Percentiles rank a stretch among this genome's conserved stretches.
Conservation (phyloP, 2,888 invertebrate genomes). For the Herminia tarsipennalis region DNA sequence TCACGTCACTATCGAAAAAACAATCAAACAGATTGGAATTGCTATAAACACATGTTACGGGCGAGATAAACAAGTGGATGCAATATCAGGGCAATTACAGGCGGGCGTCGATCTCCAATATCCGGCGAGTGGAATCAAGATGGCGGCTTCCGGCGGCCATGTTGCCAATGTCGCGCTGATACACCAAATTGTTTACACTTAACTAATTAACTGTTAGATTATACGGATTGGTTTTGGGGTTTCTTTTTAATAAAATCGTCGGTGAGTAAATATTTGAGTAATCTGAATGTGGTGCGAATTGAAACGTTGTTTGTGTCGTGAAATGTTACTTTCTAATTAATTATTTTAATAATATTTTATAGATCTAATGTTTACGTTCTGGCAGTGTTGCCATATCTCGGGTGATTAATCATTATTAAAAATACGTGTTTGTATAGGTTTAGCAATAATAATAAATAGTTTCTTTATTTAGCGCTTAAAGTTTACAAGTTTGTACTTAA, state of each 20-base stretch:
- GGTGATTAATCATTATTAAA: no score
- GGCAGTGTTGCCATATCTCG: no score
- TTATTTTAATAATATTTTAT: no score
- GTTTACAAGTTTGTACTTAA: no score
- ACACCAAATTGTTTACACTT: constrained; percentile 41
- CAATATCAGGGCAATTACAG: constrained; percentile 66
- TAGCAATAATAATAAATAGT: no score
- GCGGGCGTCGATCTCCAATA: constrained; percentile 54
- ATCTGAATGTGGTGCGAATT: not conserved
- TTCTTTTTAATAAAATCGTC: constrained; percentile 11
- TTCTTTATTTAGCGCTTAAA: no score
- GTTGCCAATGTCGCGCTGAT: constrained; percentile 40
- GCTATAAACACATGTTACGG: not conserved
- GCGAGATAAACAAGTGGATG: constrained; percentile 48
- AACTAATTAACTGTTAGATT: constrained; percentile 30
- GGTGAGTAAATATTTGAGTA: not conserved
- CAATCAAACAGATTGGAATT: not conserved
- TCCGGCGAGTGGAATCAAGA: constrained; percentile 73
- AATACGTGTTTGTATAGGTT: no score
- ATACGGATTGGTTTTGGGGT: constrained; percentile 8
- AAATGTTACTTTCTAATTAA: no score
- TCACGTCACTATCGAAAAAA: not conserved
- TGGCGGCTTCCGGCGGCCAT: constrained; percentile 71
- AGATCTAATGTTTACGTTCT: no score
- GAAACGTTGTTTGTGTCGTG: no score